phyloP scores from a whole-genome alignment of 2,888 invertebrate genomes.

The Isoperla grammatica region DNA sequence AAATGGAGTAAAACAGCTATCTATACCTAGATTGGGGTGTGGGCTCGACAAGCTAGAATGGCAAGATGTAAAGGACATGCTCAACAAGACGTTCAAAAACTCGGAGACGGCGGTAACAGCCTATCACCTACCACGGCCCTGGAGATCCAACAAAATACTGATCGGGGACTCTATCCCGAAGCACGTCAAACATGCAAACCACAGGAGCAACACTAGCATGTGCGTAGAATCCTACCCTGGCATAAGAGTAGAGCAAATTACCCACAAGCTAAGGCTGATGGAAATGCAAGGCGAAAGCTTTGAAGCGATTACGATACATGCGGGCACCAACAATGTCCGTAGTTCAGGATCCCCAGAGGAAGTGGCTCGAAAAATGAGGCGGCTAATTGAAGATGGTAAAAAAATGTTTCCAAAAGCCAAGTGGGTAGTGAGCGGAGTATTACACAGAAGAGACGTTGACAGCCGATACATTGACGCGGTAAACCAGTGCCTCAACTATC shows the following conservation, averaged over 20 bases:
- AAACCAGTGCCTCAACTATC: conserved; percentile 5
- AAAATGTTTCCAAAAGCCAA: background rate
- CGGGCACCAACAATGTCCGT: background rate
- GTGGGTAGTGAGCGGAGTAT: background rate
- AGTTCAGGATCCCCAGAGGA: background rate
- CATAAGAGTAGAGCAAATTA: background rate
- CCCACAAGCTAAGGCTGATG: background rate
- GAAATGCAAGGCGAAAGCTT: background rate
- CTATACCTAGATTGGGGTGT: conserved; percentile 45
- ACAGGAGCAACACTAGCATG: too few species aligned
- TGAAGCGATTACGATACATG: background rate
- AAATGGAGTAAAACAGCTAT: conserved; percentile 37
- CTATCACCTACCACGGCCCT: conserved; percentile 3
- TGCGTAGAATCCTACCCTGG: background rate
- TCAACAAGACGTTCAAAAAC: conserved; percentile 37
- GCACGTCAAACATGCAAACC: too few species aligned
- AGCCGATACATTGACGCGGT: background rate
- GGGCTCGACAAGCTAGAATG: conserved; percentile 43
- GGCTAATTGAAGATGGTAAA: background rate
- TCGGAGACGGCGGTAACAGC: conserved; percentile 1
- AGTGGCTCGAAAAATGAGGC: background rate
- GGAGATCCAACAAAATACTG: background rate
- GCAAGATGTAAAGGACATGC: conserved; percentile 38
- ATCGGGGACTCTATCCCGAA: too few species aligned
- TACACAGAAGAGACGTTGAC: conserved; percentile 1